Percentiles rank a stretch among this genome's conserved stretches.
phyloP scores from a whole-genome alignment of 1,140 invertebrate genomes.

The Cyclina sinensis region DNA sequence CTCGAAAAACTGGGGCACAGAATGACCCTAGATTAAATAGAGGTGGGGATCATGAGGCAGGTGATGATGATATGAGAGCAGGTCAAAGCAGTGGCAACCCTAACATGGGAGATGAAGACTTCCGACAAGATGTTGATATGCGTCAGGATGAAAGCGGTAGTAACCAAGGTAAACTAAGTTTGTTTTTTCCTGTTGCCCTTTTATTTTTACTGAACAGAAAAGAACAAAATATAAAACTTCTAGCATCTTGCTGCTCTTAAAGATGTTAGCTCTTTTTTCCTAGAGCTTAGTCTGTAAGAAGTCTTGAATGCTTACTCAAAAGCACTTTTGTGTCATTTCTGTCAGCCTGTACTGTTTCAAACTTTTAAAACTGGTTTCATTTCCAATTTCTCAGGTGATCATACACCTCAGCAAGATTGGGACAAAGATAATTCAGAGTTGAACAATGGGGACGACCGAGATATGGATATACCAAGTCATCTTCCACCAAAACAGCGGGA shows the following conservation, averaged over 20 bases:
- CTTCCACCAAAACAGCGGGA: slow-evolving; percentile 91
- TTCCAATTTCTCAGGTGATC: slow-evolving; percentile 19
- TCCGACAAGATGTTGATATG: slow-evolving; percentile 53
- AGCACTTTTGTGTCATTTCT: too few relatives aligned
- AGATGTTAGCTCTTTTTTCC: too few relatives aligned
- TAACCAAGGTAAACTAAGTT: slow-evolving; percentile 33
- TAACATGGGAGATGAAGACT: slow-evolving; percentile 29
- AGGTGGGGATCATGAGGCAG: slow-evolving; percentile 18
- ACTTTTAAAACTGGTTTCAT: too few relatives aligned
- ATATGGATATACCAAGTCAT: slow-evolving; percentile 82
- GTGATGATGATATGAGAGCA: slow-evolving; percentile 35
- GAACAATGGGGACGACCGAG: slow-evolving; percentile 41
- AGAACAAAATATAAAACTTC: too few relatives aligned
- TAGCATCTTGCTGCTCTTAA: too few relatives aligned
- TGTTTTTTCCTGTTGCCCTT: too few relatives aligned
- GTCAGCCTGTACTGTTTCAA: too few relatives aligned
- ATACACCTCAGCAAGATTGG: slow-evolving; percentile 52
- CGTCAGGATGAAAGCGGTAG: slow-evolving; percentile 8
- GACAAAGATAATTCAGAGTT: slow-evolving; percentile 15
- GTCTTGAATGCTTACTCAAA: too few relatives aligned
- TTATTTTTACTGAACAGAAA: too few relatives aligned
- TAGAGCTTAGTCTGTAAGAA: too few relatives aligned
- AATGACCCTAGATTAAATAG: slow-evolving; percentile 44
- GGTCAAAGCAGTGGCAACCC: background rate
- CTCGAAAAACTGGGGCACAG: slow-evolving; percentile 8